Percentiles rank a stretch among this genome's conserved stretches.
Evolutionary conservation across 2,888 invertebrate species (phyloP).

Genomic region (Eristalis tenax): DNA sequence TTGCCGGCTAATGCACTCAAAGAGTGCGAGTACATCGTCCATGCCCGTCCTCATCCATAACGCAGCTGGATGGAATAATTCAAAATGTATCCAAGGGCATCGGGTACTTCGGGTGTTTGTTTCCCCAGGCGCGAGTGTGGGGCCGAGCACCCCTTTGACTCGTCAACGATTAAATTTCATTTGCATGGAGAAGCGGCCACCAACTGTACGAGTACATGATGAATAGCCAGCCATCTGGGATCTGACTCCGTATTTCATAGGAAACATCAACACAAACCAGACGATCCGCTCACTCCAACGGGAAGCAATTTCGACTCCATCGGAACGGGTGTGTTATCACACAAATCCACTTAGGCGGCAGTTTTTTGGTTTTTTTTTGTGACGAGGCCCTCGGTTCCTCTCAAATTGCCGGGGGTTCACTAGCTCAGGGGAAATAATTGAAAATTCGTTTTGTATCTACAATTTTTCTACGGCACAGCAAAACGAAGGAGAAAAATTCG

Average conservation of each 20-base stretch:
- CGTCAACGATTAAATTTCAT: conserved; percentile 47
- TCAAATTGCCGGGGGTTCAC: neutral
- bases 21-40: neutral
- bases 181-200: conserved; percentile 28
- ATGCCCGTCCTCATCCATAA: neutral
- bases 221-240: conserved; percentile 56
- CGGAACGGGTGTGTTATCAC: conserved; percentile 8
- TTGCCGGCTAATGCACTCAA: conserved; percentile 22
- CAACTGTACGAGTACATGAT: conserved; percentile 11
- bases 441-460: conserved; percentile 39
- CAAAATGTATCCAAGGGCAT: conserved; percentile 1
- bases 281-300: conserved; percentile 15
- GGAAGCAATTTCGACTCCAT: conserved; percentile 37
- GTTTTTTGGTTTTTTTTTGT: neutral
- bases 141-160: neutral
- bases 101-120: conserved; percentile 8
- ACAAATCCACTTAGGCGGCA: conserved; percentile 43
- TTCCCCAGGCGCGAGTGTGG: conserved; percentile 15
- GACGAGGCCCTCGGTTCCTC: neutral
- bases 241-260: conserved; percentile 6
- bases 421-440: conserved; percentile 52
- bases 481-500: neutral
- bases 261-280: conserved; percentile 31
- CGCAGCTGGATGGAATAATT: conserved; percentile 29
- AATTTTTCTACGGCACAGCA: neutral